Conservation (phyloP, 2,797 vertebrate genomes). For the Peromyscus aztecus region DNA sequence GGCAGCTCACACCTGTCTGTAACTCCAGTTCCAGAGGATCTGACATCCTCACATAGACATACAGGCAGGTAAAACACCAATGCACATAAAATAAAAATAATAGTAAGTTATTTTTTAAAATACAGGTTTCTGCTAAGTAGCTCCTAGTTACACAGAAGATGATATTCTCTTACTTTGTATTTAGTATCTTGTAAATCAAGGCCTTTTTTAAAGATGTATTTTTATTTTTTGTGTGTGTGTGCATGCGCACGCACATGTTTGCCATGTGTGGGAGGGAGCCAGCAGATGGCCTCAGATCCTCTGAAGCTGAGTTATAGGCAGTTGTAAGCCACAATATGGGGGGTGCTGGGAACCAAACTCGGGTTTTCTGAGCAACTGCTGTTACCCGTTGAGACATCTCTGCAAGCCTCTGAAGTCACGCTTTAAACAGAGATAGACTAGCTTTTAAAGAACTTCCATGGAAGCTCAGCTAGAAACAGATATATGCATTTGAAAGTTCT, state of each 20-base stretch:
- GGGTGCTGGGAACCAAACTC: neutral
- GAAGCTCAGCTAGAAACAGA: neutral
- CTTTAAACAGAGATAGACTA: neutral
- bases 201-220: neutral
- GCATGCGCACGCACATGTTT: too few species aligned
- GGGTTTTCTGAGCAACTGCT: neutral
- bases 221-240: neutral
- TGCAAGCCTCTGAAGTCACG: neutral
- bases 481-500: neutral
- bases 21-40: neutral
- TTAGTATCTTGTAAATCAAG: constrained; percentile 27
- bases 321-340: neutral
- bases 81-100: neutral
- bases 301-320: neutral
- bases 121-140: neutral
- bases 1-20: neutral
- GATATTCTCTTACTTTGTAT: neutral
- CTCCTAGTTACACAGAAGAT: neutral
- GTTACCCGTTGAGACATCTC: neutral
- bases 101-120: too few species aligned
- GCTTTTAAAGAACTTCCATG: neutral
- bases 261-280: too few species aligned
- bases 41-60: neutral
- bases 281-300: neutral
- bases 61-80: neutral